These are phyloP conservation scores for Callospermophilus lateralis DNA, from an alignment of 2,113 vertebrate species.

Conservation along the genomic window DNA sequence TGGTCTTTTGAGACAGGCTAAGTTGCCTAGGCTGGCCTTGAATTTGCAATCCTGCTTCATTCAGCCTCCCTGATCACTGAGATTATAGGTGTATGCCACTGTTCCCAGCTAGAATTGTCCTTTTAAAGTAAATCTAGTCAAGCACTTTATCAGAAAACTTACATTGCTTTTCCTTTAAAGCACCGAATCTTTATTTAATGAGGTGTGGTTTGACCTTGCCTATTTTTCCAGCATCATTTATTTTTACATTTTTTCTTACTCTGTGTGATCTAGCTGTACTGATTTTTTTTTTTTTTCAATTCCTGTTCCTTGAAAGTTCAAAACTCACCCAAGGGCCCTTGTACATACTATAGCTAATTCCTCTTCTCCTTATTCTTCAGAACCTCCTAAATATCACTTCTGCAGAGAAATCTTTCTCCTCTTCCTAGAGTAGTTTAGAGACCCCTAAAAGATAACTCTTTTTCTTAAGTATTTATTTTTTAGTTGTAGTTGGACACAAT, in stretches of 20 bases:
- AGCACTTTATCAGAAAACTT: background rate
- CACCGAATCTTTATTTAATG: background rate
- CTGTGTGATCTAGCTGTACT: background rate
- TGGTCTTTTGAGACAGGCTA: too few species aligned
- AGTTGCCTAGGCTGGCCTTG: too few species aligned
- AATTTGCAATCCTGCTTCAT: too few species aligned
- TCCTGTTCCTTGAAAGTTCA: background rate
- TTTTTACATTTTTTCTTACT: background rate
- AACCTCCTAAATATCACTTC: background rate
- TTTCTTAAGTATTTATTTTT: too few species aligned
- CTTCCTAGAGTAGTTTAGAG: background rate
- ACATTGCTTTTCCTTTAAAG: background rate
- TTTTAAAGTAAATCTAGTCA: background rate
- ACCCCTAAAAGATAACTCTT: background rate
- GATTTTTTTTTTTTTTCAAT: background rate
- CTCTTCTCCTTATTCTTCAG: background rate
- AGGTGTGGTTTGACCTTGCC: background rate
- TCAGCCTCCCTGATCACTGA: too few species aligned
- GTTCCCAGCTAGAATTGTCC: conserved; percentile 5
- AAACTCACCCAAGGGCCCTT: background rate
- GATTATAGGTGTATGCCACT: too few species aligned
- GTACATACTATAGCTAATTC: background rate
- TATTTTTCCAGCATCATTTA: background rate
- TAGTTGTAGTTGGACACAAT: too few species aligned
- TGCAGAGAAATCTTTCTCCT: background rate